Conservation (phyloP, 2,113 vertebrate genomes). For the Amphiprion ocellaris region DNA sequence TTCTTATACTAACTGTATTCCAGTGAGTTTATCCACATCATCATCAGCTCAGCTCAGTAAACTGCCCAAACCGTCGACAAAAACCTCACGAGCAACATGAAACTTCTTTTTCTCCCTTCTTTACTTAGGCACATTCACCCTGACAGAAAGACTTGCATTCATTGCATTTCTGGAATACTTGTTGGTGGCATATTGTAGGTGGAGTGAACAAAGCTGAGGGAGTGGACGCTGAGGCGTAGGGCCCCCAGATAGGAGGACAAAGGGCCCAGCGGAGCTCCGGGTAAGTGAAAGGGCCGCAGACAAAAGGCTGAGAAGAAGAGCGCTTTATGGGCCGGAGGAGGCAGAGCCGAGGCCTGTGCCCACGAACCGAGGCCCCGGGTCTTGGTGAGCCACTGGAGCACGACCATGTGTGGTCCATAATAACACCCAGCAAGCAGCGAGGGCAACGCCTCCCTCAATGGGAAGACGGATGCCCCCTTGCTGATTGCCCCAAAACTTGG, state of each 20-base stretch:
- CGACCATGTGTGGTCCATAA: slow-evolving; percentile 86
- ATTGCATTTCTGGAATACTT: slow-evolving; percentile 78
- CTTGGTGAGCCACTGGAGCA: slow-evolving; percentile 68
- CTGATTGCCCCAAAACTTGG: slow-evolving; percentile 66
- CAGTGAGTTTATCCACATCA: slow-evolving; percentile 16
- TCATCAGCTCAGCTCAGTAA: slow-evolving; percentile 43
- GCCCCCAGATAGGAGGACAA: slow-evolving; percentile 75
- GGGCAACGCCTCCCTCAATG: slow-evolving; percentile 69
- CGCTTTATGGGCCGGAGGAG: slow-evolving; percentile 52
- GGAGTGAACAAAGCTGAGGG: slow-evolving; percentile 75
- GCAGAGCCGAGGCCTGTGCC: slow-evolving; percentile 53
- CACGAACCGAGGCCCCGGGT: slow-evolving; percentile 50
- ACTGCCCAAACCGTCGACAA: slow-evolving; percentile 8
- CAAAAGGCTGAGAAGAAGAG: slow-evolving; percentile 78
- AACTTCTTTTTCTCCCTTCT: slow-evolving; percentile 36
- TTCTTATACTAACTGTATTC: not conserved
- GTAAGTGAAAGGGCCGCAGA: slow-evolving; percentile 68
- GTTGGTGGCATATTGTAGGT: slow-evolving; percentile 78
- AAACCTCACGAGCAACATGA: slow-evolving; percentile 49
- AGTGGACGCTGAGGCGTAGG: slow-evolving; percentile 58
- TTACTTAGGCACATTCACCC: slow-evolving; percentile 67
- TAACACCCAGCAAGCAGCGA: slow-evolving; percentile 63
- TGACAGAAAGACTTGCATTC: slow-evolving; percentile 69
- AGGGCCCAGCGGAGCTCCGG: slow-evolving; percentile 60
- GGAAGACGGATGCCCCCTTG: slow-evolving; percentile 73